A percentile compares a stretch with the other conserved stretches of the same genome.
These are phyloP conservation scores for Pterois miles DNA, from an alignment of 2,797 vertebrate genomes.

Conservation along the genomic window DNA sequence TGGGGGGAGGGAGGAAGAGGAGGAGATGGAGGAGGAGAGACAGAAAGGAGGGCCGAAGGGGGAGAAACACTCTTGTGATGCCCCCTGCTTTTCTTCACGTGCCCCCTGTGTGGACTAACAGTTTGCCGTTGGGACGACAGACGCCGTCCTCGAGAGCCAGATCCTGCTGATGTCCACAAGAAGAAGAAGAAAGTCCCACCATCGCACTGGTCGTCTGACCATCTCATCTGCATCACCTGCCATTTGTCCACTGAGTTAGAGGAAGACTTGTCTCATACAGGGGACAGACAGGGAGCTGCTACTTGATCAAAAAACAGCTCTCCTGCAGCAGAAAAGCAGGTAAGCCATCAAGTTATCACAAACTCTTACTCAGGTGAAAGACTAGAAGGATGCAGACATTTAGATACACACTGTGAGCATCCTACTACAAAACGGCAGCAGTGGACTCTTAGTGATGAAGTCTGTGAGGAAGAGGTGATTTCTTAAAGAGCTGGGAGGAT, in stretches of 20 bases:
- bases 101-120: constrained; percentile 78
- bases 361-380: background rate
- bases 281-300: constrained; percentile 13
- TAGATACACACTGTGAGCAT: constrained; percentile 14
- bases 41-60: constrained; percentile 62
- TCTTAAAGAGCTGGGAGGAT: background rate
- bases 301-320: constrained; percentile 5
- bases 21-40: constrained; percentile 61
- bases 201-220: background rate
- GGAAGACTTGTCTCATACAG: constrained; percentile 16
- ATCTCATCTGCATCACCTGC: constrained; percentile 33
- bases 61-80: constrained; percentile 68
- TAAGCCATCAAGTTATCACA: constrained; percentile 35
- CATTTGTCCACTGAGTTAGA: background rate
- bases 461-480: constrained; percentile 3
- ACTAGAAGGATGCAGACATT: background rate
- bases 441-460: background rate
- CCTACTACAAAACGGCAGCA: background rate
- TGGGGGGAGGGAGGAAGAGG: constrained; percentile 42
- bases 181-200: background rate
- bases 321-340: constrained; percentile 42
- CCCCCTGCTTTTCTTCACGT: constrained; percentile 81
- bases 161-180: constrained; percentile 45
- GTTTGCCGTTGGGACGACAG: constrained; percentile 72
- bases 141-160: constrained; percentile 52